Evolutionary conservation across 2,888 invertebrate species (phyloP), one percentile per base, ranked within the genome.

Genomic region (Ommatoiulus sabulosus): DNA sequence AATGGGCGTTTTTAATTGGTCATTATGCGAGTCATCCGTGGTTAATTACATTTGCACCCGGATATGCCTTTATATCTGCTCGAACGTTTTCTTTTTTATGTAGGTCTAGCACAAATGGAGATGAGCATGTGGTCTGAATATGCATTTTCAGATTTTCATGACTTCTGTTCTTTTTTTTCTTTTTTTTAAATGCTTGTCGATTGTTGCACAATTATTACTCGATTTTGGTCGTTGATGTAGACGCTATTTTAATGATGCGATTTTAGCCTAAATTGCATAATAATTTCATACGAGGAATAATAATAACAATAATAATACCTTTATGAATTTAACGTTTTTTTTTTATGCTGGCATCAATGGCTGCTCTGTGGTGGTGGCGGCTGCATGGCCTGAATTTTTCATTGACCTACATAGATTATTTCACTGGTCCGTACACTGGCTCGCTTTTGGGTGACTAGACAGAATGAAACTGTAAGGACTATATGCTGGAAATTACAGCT

Each of bases 21-120:
- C 63, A 52, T 20, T 63, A 63, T 63, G 63, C 63, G 63, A 63
- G 63, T 63, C 63, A 63, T 63, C 63, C 63, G 63, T 63, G 63
- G 63, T 63, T 63, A 63, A 63, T 63, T 63, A 20, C 63, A 63
- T 48, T 5, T 17, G 63, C 63, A 20, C 63, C 63, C 63, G 63
- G 63, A 63, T 63, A 17, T 63, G 63, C 20, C 63, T 63, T 7
- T 15, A 20, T 17, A 57, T 57, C 17, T 12, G 57, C 57, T 57
- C 57, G 57, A 17, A 17, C 20, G n/a, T 63, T 63, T 63, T 63
- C 12, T 63, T 52, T 63, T 63, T 63, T 63, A 63, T 63, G 63
- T 63, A 63, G 20, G 63, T 63, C 48, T 63, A 63, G 20, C 63
- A 63, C 20, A 63, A 63, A 63, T 63, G 12, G 20, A 20, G 63